Evolutionary conservation across 2,888 invertebrate species (phyloP), one percentile per base, ranked within the genome.

Genomic region (Caradrina kadenii): DNA sequence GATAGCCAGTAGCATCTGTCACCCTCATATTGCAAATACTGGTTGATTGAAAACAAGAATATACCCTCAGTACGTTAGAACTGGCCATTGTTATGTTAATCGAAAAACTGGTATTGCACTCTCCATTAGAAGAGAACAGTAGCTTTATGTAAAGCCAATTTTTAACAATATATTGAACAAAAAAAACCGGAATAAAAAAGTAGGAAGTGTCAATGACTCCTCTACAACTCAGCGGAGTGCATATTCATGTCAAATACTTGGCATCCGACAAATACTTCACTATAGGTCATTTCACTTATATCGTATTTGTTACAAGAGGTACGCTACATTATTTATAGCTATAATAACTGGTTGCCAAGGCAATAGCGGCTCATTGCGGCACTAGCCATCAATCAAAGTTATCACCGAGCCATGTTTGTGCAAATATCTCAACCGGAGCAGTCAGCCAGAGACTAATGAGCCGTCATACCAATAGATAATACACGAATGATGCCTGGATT

Each of bases 401-500:
- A 83, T 81, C 84, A 74, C 56, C 50, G 59, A 70, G 62, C 59
- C 73, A 60, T 76, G 65, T 69, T 79, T 76, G 75, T 74, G 66
- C 69, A 84, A 83, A 82, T 84, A 81, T 77, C 63, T 77, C 69
- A 63, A 83, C 59, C 69, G 63, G 52, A 69, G 70, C 72, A 77
- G 83, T 75, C 67, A 66, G 70, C 67, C 55, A 22, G 54, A 83
- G 82, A 83, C 73, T 82, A 82, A 84, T 79, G 82, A 84, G 73
- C 74, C 73, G 65, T 83, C 82, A 73, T 70, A 73, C 60, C 66
- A 79, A 80, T 71, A 82, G 66, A 81, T 80, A 80, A 81, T 72
- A 82, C 50, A 69, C 79, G 66, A 82, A 75, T 55, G 66, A 67
- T 79, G 69, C 65, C 82, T 82, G 55, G 63, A 74, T 70, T 70